phyloP scores from a whole-genome alignment of 2,797 vertebrate species.

The Tokudaia muenninki region DNA sequence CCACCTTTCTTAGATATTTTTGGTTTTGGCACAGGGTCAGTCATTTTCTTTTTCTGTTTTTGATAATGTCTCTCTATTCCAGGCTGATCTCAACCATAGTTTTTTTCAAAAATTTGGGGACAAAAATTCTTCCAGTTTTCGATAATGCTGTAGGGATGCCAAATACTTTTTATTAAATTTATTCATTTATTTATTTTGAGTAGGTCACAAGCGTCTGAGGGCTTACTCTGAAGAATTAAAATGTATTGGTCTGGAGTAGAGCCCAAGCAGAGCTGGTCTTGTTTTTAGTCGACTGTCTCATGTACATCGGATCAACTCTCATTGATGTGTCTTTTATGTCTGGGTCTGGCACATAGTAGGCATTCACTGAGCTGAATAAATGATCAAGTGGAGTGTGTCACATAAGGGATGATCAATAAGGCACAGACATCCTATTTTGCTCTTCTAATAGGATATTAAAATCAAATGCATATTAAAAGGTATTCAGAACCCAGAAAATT shows the following conservation, averaged over 20 bases:
- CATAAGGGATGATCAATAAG: neutral
- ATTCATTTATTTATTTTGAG: too few relatives aligned
- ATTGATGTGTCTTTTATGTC: neutral
- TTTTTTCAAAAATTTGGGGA: neutral
- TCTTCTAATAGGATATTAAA: slow-evolving; percentile 35
- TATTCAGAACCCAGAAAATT: slow-evolving; percentile 5
- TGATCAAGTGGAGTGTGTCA: neutral
- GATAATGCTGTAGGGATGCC: neutral
- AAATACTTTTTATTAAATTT: neutral
- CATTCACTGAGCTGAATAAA: neutral
- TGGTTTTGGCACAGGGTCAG: neutral
- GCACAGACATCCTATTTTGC: neutral
- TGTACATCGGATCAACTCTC: neutral
- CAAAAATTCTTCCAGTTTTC: neutral
- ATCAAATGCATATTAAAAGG: neutral
- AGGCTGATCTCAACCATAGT: neutral
- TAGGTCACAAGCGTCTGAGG: neutral
- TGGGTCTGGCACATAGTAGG: neutral
- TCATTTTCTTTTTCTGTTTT: neutral
- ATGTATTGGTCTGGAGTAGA: neutral
- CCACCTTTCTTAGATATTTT: neutral
- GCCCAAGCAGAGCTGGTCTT: neutral
- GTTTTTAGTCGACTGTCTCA: neutral
- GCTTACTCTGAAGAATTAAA: neutral
- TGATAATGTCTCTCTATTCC: neutral